Conservation (phyloP, 2,888 invertebrate species). For the Campoplex nolae region DNA sequence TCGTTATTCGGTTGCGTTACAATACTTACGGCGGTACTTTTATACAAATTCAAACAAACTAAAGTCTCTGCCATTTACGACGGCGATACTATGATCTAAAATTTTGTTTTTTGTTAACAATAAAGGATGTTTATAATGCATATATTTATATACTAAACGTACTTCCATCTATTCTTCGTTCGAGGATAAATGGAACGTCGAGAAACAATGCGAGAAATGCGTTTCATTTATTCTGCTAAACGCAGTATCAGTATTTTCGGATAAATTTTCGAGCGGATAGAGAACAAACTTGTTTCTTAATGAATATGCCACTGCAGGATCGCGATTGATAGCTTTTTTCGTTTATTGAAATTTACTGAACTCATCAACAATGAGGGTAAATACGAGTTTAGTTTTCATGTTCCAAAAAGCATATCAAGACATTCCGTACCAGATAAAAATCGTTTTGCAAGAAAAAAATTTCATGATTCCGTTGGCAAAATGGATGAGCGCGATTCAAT, state of each 20-base stretch:
- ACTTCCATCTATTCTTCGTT: slow-evolving; percentile 23
- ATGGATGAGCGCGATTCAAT: background rate
- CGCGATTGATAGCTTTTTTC: background rate
- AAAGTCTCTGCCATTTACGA: slow-evolving; percentile 73
- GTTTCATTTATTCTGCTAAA: slow-evolving; percentile 29
- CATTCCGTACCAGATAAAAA: background rate
- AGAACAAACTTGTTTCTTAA: background rate
- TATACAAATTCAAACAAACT: slow-evolving; percentile 73
- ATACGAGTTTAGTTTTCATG: background rate
- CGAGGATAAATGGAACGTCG: background rate
- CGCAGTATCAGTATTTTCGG: slow-evolving; percentile 24
- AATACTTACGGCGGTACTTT: slow-evolving; percentile 79
- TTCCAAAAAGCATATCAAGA: background rate
- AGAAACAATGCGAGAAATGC: background rate
- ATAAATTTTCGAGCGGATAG: background rate
- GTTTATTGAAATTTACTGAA: background rate
- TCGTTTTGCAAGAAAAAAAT: background rate
- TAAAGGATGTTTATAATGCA: slow-evolving; percentile 81
- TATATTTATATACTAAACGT: slow-evolving; percentile 16
- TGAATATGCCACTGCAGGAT: background rate
- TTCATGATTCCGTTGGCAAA: background rate
- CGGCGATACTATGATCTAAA: slow-evolving; percentile 75
- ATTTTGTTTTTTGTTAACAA: slow-evolving; percentile 81
- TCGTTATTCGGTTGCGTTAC: slow-evolving; percentile 73
- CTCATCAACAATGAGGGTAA: background rate